Conservation (phyloP, 2,797 vertebrate genomes). For the Sebastes flavidus region DNA sequence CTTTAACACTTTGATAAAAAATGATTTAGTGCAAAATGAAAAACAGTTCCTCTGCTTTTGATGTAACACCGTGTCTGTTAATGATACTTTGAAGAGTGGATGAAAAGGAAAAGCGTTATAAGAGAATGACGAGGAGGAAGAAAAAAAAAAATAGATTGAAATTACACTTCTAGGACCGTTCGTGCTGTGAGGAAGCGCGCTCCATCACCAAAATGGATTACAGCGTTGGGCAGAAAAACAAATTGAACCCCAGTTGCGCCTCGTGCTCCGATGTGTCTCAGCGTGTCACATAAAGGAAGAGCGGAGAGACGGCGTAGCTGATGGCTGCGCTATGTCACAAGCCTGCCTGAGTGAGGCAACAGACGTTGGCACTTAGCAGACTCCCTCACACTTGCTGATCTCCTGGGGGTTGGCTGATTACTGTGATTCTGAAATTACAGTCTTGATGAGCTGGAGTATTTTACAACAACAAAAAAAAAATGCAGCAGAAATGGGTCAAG, state of each 20-base stretch:
- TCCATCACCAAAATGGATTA: conserved; percentile 68
- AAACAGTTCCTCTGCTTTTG: conserved; percentile 49
- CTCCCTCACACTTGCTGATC: conserved; percentile 73
- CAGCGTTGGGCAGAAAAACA: conserved; percentile 67
- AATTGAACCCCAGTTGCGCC: conserved; percentile 61
- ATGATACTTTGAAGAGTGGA: conserved; percentile 57
- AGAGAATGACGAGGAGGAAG: conserved; percentile 37
- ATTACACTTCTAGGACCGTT: conserved; percentile 53
- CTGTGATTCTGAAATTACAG: conserved; percentile 86
- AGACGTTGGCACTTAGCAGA: conserved; percentile 75
- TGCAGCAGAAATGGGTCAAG: conserved; percentile 76
- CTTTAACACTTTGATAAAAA: conserved; percentile 40
- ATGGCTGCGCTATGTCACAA: conserved; percentile 68
- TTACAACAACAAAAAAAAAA: conserved; percentile 36
- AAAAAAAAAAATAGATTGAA: conserved; percentile 34
- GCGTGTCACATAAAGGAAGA: conserved; percentile 59
- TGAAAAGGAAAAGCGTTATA: conserved; percentile 60
- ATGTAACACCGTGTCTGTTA: conserved; percentile 45
- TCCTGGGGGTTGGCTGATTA: conserved; percentile 85
- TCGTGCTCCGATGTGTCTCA: conserved; percentile 50
- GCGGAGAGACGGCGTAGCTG: conserved; percentile 42
- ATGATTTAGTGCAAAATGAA: conserved; percentile 46
- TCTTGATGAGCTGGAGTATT: conserved; percentile 81
- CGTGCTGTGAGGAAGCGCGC: conserved; percentile 19
- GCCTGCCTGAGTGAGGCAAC: conserved; percentile 70